phyloP scores from a whole-genome alignment of 1,140 invertebrate genomes.

The Bombus soroeensis region DNA sequence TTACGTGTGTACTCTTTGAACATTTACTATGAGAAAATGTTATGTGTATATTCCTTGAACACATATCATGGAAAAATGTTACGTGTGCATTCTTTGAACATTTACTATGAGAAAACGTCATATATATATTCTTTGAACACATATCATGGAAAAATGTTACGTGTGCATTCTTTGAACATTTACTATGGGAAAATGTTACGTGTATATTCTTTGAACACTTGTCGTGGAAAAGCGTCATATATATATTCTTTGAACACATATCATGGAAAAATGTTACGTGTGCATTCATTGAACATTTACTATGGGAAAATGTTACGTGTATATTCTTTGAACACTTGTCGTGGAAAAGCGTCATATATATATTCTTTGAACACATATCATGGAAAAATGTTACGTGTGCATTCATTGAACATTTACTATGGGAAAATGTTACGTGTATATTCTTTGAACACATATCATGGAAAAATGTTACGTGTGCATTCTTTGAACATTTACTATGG shows the following conservation, averaged over 20 bases:
- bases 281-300: rapidly evolving
- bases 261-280: too few relatives aligned
- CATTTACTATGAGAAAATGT: rapidly evolving
- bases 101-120: too few relatives aligned
- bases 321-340: rapidly evolving
- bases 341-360: rapidly evolving
- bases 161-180: too few relatives aligned
- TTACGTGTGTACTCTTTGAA: too few relatives aligned
- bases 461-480: too few relatives aligned
- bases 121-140: too few relatives aligned
- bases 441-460: rapidly evolving
- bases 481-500: too few relatives aligned
- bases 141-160: too few relatives aligned
- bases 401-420: rapidly evolving
- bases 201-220: too few relatives aligned
- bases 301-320: rapidly evolving
- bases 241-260: too few relatives aligned
- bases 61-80: rapidly evolving
- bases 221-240: rapidly evolving
- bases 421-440: rapidly evolving
- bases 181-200: rapidly evolving
- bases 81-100: too few relatives aligned
- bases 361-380: rapidly evolving
- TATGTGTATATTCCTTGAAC: too few relatives aligned
- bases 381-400: rapidly evolving